These are phyloP conservation scores for Stegodyphus mimosarum DNA, from an alignment of 1,140 invertebrate species.

Conservation along the genomic window DNA sequence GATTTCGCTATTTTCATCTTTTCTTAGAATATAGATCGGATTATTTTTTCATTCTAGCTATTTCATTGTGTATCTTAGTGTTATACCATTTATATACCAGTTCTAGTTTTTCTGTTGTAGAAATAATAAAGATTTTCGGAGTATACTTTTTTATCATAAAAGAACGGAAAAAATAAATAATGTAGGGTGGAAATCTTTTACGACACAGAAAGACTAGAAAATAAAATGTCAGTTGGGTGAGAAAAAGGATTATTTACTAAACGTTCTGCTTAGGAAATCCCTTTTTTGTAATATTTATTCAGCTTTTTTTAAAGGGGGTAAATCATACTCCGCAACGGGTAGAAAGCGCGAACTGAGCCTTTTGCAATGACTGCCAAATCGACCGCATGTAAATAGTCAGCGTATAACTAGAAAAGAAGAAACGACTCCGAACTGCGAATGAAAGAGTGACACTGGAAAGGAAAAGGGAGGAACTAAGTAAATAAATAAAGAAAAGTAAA, in stretches of 20 bases:
- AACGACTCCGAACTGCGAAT: neutral
- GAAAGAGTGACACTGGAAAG: neutral
- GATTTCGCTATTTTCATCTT: too few species aligned
- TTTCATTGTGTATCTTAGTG: too few species aligned
- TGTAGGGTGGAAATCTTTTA: too few species aligned
- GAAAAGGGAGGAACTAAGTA: neutral
- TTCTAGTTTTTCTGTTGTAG: too few species aligned
- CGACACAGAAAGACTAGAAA: too few species aligned
- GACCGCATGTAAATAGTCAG: slow-evolving; percentile 32
- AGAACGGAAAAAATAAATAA: neutral
- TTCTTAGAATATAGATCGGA: too few species aligned
- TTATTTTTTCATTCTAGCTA: too few species aligned
- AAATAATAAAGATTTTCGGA: too few species aligned
- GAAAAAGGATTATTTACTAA: neutral
- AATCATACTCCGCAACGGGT: neutral
- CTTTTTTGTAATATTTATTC: too few species aligned
- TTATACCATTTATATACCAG: too few species aligned
- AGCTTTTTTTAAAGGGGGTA: too few species aligned
- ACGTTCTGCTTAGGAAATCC: neutral
- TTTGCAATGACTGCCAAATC: slow-evolving; percentile 34
- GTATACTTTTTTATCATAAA: neutral
- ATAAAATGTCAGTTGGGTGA: too few species aligned
- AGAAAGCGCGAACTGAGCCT: neutral
- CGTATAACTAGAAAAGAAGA: neutral
- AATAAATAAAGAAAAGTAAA: neutral